Conservation (phyloP, 2,113 vertebrate genomes). For the Eurystomus gularis region DNA sequence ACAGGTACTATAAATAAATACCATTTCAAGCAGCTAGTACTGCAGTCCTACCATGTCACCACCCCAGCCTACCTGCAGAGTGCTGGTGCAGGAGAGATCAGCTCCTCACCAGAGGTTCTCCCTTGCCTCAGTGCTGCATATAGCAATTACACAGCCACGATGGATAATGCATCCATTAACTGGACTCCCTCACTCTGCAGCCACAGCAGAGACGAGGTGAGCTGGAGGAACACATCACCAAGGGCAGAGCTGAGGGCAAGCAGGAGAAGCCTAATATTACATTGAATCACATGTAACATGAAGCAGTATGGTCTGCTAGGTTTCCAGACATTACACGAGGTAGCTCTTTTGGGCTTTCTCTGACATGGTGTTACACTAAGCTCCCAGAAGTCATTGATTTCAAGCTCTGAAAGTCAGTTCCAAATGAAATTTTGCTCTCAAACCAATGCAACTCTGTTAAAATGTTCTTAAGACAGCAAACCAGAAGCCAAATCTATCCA, state of each 20-base stretch:
- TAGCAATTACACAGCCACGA: rapidly evolving
- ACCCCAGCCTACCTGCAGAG: not conserved
- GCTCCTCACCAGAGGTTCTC: not conserved
- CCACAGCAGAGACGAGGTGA: rapidly evolving
- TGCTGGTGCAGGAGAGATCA: not conserved
- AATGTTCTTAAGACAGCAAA: not conserved
- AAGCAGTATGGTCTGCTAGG: not conserved
- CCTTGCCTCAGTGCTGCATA: not conserved
- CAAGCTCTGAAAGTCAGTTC: not conserved
- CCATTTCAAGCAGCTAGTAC: not conserved
- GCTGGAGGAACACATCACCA: rapidly evolving
- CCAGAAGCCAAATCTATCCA: not conserved
- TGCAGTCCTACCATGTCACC: not conserved
- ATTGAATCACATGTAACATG: not conserved
- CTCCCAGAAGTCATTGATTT: not conserved
- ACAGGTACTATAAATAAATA: not conserved
- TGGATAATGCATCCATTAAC: not conserved
- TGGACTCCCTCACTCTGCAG: not conserved
- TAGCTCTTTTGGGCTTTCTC: not conserved
- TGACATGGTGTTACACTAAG: not conserved
- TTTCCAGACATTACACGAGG: not conserved
- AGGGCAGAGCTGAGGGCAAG: not conserved
- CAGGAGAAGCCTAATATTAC: not conserved
- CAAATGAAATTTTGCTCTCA: not conserved
- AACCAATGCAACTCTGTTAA: not conserved